Percentiles rank a stretch among this genome's conserved stretches.
Evolutionary conservation across 2,797 vertebrate genomes (phyloP).

Genomic region (Halcyon smyrnensis): DNA sequence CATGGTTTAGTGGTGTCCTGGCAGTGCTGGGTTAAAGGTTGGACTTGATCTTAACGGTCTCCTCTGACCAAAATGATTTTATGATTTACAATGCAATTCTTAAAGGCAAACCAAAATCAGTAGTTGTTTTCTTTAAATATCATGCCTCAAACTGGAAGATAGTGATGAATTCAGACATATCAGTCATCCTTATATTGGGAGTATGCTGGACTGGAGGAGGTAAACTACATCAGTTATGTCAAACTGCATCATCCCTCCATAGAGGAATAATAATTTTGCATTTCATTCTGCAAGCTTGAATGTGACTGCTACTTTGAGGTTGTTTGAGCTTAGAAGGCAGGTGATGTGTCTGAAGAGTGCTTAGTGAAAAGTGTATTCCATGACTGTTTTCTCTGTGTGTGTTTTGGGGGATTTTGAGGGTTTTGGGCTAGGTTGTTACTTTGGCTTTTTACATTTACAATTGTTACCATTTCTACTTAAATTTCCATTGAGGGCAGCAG

Average conservation of each 20-base stretch:
- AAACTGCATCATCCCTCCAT: neutral
- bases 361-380: neutral
- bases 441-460: neutral
- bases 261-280: neutral
- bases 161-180: fast-evolving
- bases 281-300: neutral
- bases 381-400: neutral
- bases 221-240: neutral
- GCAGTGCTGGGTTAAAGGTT: neutral
- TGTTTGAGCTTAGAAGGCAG: neutral
- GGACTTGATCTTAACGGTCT: neutral
- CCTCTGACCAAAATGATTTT: neutral
- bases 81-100: neutral
- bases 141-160: neutral
- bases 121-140: neutral
- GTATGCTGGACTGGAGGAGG: neutral
- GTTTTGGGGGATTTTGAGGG: fast-evolving
- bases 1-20: neutral
- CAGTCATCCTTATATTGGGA: neutral
- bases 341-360: neutral
- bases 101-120: neutral
- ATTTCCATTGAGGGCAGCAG: neutral
- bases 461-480: neutral
- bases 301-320: neutral
- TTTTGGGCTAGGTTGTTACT: neutral